Conservation (phyloP, 2,797 vertebrate species). For the Hozukius guyotensis region DNA sequence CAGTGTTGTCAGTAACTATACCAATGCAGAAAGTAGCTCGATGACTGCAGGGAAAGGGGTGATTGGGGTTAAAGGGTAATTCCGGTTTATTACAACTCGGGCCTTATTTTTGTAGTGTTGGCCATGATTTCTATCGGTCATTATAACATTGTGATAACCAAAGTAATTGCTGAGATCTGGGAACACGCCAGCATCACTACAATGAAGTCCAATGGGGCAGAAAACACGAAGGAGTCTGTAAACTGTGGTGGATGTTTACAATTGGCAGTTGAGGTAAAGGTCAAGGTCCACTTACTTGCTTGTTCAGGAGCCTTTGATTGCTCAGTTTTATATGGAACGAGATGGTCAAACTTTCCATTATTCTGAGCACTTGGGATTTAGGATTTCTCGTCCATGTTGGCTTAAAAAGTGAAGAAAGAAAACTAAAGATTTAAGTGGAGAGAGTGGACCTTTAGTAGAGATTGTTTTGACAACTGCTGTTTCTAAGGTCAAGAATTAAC, state of each 20-base stretch:
- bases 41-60: not conserved
- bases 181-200: not conserved
- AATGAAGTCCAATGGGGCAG: not conserved
- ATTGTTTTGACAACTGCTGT: not conserved
- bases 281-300: not conserved
- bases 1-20: not conserved
- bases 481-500: not conserved
- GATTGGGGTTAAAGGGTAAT: slow-evolving; percentile 4
- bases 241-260: not conserved
- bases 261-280: not conserved
- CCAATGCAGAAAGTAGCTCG: not conserved
- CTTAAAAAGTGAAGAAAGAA: not conserved
- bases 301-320: not conserved
- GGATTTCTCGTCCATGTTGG: no score
- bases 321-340: not conserved
- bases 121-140: not conserved
- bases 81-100: not conserved
- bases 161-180: not conserved
- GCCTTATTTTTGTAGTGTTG: not conserved
- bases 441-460: not conserved
- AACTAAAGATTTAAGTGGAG: not conserved
- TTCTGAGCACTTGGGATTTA: not conserved
- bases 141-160: not conserved
- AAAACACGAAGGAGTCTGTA: not conserved
- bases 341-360: not conserved